Conservation (phyloP, 2,888 invertebrate species). For the Cinara cedri region DNA sequence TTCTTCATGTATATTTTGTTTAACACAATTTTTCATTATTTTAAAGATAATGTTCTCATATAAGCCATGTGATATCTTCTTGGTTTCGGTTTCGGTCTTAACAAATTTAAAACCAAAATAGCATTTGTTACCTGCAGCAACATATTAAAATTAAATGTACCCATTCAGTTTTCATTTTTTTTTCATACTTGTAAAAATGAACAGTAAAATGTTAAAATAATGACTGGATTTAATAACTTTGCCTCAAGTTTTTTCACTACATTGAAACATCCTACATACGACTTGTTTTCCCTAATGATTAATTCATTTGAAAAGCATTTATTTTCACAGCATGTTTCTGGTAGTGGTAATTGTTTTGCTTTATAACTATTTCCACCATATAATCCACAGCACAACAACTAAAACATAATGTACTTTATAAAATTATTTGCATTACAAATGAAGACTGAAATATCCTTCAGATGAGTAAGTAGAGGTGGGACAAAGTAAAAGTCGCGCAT, state of each 20-base stretch:
- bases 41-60: background rate
- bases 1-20: too few species aligned
- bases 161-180: background rate
- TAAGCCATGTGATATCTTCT: constrained; percentile 36
- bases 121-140: constrained; percentile 41
- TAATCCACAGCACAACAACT: constrained; percentile 46
- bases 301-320: background rate
- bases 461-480: too few species aligned
- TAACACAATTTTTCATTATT: background rate
- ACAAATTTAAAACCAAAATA: constrained; percentile 36
- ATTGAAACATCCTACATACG: constrained; percentile 30
- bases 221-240: constrained; percentile 41
- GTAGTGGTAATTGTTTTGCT: constrained; percentile 34
- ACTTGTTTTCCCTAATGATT: background rate
- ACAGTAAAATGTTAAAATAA: constrained; percentile 39
- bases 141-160: background rate
- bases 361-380: constrained; percentile 40
- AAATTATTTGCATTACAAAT: background rate
- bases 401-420: background rate
- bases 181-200: constrained; percentile 51
- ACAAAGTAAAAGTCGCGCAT: too few species aligned
- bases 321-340: constrained; percentile 11
- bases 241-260: constrained; percentile 33
- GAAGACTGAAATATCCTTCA: background rate
- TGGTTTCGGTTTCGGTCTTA: constrained; percentile 47